Base-by-base conservation (phyloP, 2,797 vertebrate genomes). In the Melanotaenia maccullochi region DNA sequence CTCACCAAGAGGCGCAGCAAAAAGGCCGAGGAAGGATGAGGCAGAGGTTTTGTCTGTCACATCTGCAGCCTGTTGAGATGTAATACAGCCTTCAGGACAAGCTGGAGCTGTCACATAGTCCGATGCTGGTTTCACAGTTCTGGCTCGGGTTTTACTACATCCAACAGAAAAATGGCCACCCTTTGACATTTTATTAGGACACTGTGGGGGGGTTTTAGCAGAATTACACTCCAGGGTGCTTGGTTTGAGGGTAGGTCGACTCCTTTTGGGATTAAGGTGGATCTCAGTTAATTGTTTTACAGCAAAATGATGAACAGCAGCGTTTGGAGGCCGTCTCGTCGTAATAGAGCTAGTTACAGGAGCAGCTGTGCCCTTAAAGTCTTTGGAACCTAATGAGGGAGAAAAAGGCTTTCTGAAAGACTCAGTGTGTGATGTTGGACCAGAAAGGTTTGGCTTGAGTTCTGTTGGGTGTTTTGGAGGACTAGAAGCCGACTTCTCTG, bases 21-120 rank as follows among this genome's bases (percentile, higher is more conserved):
- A 93, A 8, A 91, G 81, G 60, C 73, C 14, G 55, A 25, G 14
- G 44, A 89, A 89, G 9, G 84, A 38, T 1, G 20, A 58, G 52
- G 49, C 32, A 13, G 69, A 13, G 16, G 51, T 7, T 32, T 69
- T 33, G 4, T 5, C n/a, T 2, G 4, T 58, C 16, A 36, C 32
- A 18, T 36, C 61, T 56, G 32, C 33, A 32, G 77, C 9, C 47
- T 18, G 60, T n/a, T 24, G n/a, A 70, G 73, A 11, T 2, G 64
- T 64, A 22, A 13, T 11, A 8, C n/a, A 59, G 25, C 4, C 11
- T 55, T 13, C 56, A 73, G 60, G 20, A 72, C 6, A 30, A 35
- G 47, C 22, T 16, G 73, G 18, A 1, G 38, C 1, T 57, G 24
- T 58, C 4, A 0, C 4, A 5, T 52, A 47, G 24, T 25, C 20